Conservation (phyloP, 2,797 vertebrate genomes). For the Oceanodroma leucorhoa region DNA sequence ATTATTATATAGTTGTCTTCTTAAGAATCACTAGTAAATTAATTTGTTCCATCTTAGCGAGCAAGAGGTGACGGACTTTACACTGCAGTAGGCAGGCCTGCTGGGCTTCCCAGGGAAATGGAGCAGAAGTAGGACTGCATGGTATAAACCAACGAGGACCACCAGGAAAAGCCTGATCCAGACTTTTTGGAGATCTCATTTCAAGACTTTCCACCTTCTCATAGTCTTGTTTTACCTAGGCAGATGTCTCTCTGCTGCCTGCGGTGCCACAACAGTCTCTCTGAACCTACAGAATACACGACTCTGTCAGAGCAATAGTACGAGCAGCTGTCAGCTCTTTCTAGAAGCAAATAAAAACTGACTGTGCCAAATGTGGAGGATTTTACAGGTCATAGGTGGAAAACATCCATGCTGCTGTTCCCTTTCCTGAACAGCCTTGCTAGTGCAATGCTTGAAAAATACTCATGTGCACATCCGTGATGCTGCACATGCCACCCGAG, state of each 20-base stretch:
- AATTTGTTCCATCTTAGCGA: not conserved
- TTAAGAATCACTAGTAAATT: not conserved
- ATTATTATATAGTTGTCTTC: not conserved
- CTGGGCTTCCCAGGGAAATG: not conserved
- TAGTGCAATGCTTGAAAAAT: not conserved
- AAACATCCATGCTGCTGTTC: not conserved
- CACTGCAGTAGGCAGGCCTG: not conserved
- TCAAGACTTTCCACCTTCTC: not conserved
- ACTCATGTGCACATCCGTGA: rapidly evolving
- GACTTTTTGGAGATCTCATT: not conserved
- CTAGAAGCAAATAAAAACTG: not conserved
- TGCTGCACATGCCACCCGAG: not conserved
- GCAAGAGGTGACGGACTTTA: not conserved
- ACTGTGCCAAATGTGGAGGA: not conserved
- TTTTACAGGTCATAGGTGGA: not conserved
- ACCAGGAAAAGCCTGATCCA: not conserved
- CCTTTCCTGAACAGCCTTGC: not conserved
- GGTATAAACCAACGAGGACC: not conserved
- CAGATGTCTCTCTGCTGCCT: not conserved
- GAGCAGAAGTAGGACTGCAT: not conserved
- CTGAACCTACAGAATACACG: not conserved
- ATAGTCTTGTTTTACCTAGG: not conserved
- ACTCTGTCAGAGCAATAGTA: not conserved
- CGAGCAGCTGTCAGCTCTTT: not conserved
- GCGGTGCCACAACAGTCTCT: not conserved